Evolutionary conservation across 2,888 invertebrate species (phyloP), one percentile per base, ranked within the genome.

Genomic region (Sesia bembeciformis): DNA sequence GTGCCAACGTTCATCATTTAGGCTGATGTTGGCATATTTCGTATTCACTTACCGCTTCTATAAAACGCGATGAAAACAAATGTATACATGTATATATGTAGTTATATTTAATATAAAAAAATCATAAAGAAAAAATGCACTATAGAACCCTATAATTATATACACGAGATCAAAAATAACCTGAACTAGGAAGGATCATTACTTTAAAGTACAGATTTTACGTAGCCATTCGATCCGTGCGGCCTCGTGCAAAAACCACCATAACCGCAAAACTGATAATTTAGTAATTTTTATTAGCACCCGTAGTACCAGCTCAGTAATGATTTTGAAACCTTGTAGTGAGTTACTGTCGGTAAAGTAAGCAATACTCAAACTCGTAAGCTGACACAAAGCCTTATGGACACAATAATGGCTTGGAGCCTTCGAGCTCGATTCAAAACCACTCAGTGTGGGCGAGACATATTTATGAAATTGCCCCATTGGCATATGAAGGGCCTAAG

Each of bases 321-420:
- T 46, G 46, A 49, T 55, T 58, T 58, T 53, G 57, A 52, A 58
- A 56, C 53, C 49, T 54, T 49, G 54, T 54, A 43, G 42, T 49
- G 50, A 40, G 8, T 46, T 46, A 46, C 46, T 46, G 46, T n/a
- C 46, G 23, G 46, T 46, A 4, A 46, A 46, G 46, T 38, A 50
- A 50, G 50, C 39, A 50, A 50, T 50, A 39, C 50, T 50, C 38
- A 54, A 60, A 57, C 53, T 56, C 56, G 62, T 72, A 73, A 74
- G 69, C 69, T 65, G 72, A 68, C 75, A 71, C 69, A 76, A 78
- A 78, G 73, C 70, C 69, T 67, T 57, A 46, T 62, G 62, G 67
- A 60, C 63, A 76, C 75, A 78, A 74, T 72, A 65, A 69, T 23
- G 23, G 67, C 62, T 62, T 63, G 66, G 65, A 65, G 23, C 46